phyloP scores from a whole-genome alignment of 2,888 invertebrate genomes.

The Cinara cedri region DNA sequence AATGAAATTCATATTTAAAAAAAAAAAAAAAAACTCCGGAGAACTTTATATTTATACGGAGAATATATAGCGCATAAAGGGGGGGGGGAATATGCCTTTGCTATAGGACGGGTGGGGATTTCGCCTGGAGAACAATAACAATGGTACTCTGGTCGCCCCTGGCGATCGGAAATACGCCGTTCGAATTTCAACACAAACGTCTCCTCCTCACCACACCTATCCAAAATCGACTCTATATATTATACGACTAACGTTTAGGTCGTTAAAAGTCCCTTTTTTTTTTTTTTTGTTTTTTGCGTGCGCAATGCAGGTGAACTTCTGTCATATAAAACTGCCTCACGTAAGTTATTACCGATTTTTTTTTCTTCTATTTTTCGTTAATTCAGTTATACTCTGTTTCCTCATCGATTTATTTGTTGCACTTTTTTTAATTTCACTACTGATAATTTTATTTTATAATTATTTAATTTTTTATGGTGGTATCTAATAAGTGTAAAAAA shows the following conservation, averaged over 20 bases:
- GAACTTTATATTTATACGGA: not conserved
- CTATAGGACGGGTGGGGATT: slow-evolving; percentile 1
- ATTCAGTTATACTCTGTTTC: not conserved
- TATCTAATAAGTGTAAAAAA: no score
- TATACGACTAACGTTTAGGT: slow-evolving; percentile 21
- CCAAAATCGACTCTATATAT: no score
- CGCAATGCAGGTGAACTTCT: slow-evolving; percentile 43
- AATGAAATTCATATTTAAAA: slow-evolving; percentile 43
- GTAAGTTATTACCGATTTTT: slow-evolving; percentile 1
- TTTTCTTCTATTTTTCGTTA: not conserved
- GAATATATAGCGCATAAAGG: slow-evolving; percentile 26
- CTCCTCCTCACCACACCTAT: not conserved
- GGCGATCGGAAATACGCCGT: slow-evolving; percentile 54
- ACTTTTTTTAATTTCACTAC: no score
- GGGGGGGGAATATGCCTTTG: slow-evolving; percentile 5
- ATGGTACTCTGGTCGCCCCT: slow-evolving; percentile 34
- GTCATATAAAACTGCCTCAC: slow-evolving; percentile 28
- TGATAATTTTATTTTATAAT: no score
- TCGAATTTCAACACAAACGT: slow-evolving; percentile 52
- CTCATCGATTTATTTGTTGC: no score
- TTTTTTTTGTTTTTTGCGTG: slow-evolving; percentile 11
- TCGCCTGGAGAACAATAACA: slow-evolving; percentile 42
- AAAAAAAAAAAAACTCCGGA: not conserved
- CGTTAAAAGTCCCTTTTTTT: slow-evolving; percentile 43
- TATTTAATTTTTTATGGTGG: no score